These are phyloP conservation scores for Pelodiscus sinensis DNA, from an alignment of 2,113 vertebrate species.

Conservation along the genomic window DNA sequence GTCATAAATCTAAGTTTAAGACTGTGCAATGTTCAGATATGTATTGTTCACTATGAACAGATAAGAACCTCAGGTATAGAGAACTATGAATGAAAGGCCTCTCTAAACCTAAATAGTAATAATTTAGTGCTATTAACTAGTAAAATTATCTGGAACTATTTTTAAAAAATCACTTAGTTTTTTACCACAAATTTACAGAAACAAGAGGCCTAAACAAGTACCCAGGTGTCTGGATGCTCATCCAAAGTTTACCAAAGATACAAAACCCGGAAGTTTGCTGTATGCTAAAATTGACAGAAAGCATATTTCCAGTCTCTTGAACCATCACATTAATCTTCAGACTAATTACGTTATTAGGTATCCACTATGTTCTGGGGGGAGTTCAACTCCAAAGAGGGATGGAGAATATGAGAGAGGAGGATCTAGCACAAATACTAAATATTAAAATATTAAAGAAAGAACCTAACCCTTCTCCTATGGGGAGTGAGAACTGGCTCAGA, in stretches of 20 bases:
- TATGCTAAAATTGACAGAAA: neutral
- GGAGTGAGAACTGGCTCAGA: neutral
- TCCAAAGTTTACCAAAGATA: neutral
- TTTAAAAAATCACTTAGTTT: neutral
- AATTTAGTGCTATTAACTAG: neutral
- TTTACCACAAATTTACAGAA: neutral
- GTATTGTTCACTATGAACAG: neutral
- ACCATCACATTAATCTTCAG: neutral
- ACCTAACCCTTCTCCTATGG: neutral
- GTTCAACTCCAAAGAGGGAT: neutral
- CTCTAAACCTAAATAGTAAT: neutral
- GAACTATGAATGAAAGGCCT: neutral
- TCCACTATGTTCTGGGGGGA: neutral
- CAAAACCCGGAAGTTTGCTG: neutral
- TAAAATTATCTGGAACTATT: neutral
- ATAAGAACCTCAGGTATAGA: neutral
- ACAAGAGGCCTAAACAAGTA: neutral
- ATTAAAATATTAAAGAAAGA: neutral
- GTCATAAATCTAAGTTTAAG: neutral
- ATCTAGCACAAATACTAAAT: neutral
- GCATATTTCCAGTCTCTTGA: neutral
- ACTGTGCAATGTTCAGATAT: neutral
- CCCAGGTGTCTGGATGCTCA: neutral
- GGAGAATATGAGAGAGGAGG: neutral
- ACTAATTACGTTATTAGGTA: neutral